Conservation (phyloP, 2,797 vertebrate species). For the Cebuella pygmaea region DNA sequence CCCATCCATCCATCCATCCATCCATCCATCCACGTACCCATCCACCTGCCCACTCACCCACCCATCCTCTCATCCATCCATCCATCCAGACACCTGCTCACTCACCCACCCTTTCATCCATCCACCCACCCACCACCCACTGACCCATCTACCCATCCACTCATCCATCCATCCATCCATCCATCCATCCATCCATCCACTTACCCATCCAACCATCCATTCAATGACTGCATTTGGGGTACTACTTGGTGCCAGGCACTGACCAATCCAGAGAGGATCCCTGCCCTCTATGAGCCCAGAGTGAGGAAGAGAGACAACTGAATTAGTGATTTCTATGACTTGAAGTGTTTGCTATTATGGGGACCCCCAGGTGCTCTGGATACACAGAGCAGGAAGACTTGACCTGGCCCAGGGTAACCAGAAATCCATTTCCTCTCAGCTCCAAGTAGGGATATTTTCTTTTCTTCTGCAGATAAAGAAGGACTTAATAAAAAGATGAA, state of each 20-base stretch:
- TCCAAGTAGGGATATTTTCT: background rate
- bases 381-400: background rate
- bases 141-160: background rate
- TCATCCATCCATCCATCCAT: background rate
- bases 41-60: too few species aligned
- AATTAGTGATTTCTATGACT: background rate
- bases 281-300: background rate
- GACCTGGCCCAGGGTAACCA: background rate
- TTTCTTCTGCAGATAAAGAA: background rate
- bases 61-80: background rate
- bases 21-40: fast-evolving
- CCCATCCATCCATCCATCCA: too few species aligned
- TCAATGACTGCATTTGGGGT: background rate
- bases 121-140: background rate
- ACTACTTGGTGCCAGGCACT: background rate
- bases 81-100: too few species aligned
- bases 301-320: background rate
- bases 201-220: background rate
- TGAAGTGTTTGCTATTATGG: background rate
- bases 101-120: background rate
- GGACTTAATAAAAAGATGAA: background rate
- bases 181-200: background rate
- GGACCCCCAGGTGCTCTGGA: background rate
- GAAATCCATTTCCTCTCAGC: background rate
- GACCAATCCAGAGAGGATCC: background rate